Base-by-base conservation (phyloP, 2,113 vertebrate species). In the Calidris pygmaea region DNA sequence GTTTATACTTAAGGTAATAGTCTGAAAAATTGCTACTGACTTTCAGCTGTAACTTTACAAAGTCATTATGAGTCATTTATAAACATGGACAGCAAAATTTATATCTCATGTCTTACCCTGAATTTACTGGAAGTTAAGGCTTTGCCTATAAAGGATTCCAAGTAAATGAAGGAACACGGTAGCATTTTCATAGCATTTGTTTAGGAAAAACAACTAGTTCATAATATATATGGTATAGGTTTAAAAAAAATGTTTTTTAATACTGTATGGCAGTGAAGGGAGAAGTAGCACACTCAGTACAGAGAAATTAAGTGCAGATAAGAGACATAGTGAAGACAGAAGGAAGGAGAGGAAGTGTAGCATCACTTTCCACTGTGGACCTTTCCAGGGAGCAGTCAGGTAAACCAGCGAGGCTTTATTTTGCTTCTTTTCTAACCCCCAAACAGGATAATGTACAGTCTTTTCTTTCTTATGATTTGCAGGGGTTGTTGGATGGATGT, bases 401-500 rank as follows among this genome's bases (percentile, higher is more conserved):
- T 98, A 98, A 98, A 93, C 76, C 59, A 47, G 86, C 2, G 2
- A 56, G 81, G 82, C 48, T 89, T 73, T 66, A 43, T 85, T 92
- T 77, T 79, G 35, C 58, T 71, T 1, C 17, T 75, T 7, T 34
- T 14, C 58, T 82, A 14, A 12, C 2, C 21, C 30, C 9, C n/a
- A 41, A 3, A 29, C 55, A 83, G 78, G 27, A 9, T 23, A 8
- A 75, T 1, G 23, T 21, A 3, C 8, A 39, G 16, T 56, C 58
- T 55, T 66, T 23, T 60, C 19, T 52, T 39, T 48, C 17, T 73
- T n/a, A 0, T 5, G 14, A 0, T 11, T 14, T 41, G 2, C 99
- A 99, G 99, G 93, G 99, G 99, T 30, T 99, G 99, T 98, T 99
- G 99, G 99, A 99, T 99, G 99, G 99, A 99, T 66, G 98, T 99